phyloP scores from a whole-genome alignment of 2,888 invertebrate genomes.

The Xanthorhoe spadicearia region DNA sequence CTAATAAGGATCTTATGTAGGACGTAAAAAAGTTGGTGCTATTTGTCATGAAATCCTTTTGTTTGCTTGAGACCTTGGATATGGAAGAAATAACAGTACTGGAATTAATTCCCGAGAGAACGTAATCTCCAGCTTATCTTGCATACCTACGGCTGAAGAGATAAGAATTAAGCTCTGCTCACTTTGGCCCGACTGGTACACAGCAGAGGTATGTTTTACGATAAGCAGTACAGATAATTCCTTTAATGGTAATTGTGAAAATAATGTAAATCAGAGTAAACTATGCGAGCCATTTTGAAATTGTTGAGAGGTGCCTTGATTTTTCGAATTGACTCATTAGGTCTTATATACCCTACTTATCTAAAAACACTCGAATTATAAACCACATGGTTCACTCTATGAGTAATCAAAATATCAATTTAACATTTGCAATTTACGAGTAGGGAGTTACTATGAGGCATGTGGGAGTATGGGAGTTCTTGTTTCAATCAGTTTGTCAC shows the following conservation, averaged over 20 bases:
- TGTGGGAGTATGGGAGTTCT: conserved; percentile 46
- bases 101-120: conserved; percentile 32
- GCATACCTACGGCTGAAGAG: conserved; percentile 29
- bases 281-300: background rate
- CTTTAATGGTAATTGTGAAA: conserved; percentile 1
- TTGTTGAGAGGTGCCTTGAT: no score
- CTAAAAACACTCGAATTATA: no score
- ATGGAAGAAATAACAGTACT: conserved; percentile 7
- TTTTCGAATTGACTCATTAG: no score
- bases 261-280: background rate
- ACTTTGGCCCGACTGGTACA: conserved; percentile 30
- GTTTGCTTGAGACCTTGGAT: conserved; percentile 32
- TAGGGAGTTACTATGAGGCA: conserved; percentile 17
- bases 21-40: conserved; percentile 14
- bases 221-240: conserved; percentile 29
- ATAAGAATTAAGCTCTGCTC: conserved; percentile 42
- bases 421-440: conserved; percentile 31
- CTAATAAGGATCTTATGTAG: conserved; percentile 3
- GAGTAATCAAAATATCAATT: background rate
- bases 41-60: conserved; percentile 27
- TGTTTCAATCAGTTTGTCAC: conserved; percentile 47
- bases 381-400: background rate
- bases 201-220: conserved; percentile 18
- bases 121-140: conserved; percentile 40
- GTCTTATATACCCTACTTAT: no score